Base-by-base conservation (phyloP, 2,797 vertebrate genomes). In the Acipenser oxyrinchus region DNA sequence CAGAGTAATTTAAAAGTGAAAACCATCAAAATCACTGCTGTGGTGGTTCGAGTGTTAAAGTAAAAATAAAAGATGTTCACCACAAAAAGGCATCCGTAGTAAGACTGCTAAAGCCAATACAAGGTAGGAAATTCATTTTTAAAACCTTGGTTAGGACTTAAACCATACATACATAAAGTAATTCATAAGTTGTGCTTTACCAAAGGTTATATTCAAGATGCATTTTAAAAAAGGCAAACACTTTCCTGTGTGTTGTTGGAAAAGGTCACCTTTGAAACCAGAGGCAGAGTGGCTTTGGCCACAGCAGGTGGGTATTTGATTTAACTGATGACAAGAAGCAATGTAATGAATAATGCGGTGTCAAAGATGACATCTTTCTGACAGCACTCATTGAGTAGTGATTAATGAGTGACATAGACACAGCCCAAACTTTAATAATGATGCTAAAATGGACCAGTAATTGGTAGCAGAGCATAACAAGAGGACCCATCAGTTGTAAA, bases 351-450 rank as follows among this genome's bases (percentile, higher is more conserved):
- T 87, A 87, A 84, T 85, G 82, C 84, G 87, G 85, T 88, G 89
- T 91, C 87, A 90, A 85, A 88, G 83, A 77, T 74, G 77, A 88
- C 82, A 83, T 86, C 82, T 84, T 77, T 81, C 83, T 89, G 86
- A 93, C 91, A 93, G 88, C 82, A 77, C 77, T 89, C 84, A 82
- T 81, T 86, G 85, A 83, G 71, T 79, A 75, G 82, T 92, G 87
- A 92, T 93, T 93, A 94, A 93, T 90, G 88, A 92, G 86, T 87
- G 83, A 88, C 87, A 87, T 74, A 82, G 79, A 78, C 62, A 76
- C 79, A 78, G 75, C 76, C 71, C 79, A 37, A 79, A 82, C 83
- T 86, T 80, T 77, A 83, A 80, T 82, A 87, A 90, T 85, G 83
- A 86, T 76, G 76, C 77, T 77, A 78, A 83, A 82, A 80, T 76